Conservation (phyloP, 92 coral and sea anemone species). For the Palythoa grandiflora region DNA sequence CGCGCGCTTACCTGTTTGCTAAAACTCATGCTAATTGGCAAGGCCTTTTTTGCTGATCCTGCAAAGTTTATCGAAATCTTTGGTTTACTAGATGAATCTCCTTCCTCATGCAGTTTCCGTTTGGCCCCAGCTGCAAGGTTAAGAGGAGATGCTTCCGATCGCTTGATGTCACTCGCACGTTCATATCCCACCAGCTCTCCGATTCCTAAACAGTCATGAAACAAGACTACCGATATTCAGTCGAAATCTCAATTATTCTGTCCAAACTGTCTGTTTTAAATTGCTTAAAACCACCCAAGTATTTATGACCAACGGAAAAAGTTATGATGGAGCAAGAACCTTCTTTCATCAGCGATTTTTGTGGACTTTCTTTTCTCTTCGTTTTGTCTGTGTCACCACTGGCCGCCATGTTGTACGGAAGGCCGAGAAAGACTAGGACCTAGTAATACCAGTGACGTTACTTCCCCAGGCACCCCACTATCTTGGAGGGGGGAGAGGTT, state of each 20-base stretch:
- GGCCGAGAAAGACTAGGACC: constrained; percentile 13
- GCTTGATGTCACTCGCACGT: neutral
- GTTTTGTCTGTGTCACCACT: neutral
- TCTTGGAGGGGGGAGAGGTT: no score
- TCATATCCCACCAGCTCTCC: neutral
- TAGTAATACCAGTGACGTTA: no score
- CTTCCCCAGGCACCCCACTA: no score
- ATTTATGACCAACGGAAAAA: constrained; percentile 24
- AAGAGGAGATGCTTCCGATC: neutral
- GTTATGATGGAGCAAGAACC: constrained; percentile 40
- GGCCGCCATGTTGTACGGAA: constrained; percentile 29
- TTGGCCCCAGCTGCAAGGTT: constrained; percentile 23
- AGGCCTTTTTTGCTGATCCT: constrained; percentile 42
- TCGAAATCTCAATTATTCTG: constrained; percentile 11
- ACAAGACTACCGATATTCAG: constrained; percentile 48
- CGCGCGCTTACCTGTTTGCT: constrained; percentile 61
- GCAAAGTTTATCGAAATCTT: constrained; percentile 61
- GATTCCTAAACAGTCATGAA: constrained; percentile 38
- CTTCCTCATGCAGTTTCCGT: constrained; percentile 6
- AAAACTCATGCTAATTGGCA: constrained; percentile 54
- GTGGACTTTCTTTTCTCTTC: neutral
- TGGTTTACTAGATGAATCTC: constrained; percentile 41
- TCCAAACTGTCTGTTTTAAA: constrained; percentile 7
- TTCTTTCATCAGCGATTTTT: constrained; percentile 14
- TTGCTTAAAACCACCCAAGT: constrained; percentile 11